Evolutionary conservation across 2,888 invertebrate species (phyloP).

Genomic region (Pardosa pseudoannulata): DNA sequence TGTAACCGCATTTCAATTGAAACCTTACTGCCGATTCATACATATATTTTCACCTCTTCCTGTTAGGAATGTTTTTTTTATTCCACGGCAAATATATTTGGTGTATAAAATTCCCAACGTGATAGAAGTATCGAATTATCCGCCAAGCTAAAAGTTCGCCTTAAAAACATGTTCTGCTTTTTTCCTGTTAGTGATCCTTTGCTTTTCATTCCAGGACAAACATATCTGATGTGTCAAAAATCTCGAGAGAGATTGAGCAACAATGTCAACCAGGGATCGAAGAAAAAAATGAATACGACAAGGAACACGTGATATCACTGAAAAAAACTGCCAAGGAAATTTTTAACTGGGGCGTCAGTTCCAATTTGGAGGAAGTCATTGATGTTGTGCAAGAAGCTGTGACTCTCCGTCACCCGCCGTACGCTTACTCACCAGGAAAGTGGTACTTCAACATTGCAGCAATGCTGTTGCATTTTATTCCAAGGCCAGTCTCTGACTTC

Average conservation of each 20-base stretch:
- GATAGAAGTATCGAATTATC: too few species aligned
- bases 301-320: not conserved
- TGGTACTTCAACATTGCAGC: conserved; percentile 27
- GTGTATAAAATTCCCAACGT: too few species aligned
- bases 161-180: too few species aligned
- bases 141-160: too few species aligned
- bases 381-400: conserved; percentile 44
- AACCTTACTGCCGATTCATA: too few species aligned
- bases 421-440: conserved; percentile 34
- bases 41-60: too few species aligned
- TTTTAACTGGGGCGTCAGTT: conserved; percentile 22
- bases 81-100: too few species aligned
- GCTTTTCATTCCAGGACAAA: conserved; percentile 49
- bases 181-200: too few species aligned
- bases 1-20: too few species aligned
- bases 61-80: too few species aligned
- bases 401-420: conserved; percentile 2
- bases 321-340: conserved; percentile 3
- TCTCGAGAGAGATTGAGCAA: conserved; percentile 17
- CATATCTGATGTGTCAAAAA: conserved; percentile 7
- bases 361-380: conserved; percentile 40
- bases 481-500: conserved; percentile 31
- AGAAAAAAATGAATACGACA: not conserved
- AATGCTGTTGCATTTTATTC: not conserved
- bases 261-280: not conserved